Evolutionary conservation across 2,113 vertebrate genomes (phyloP).

Genomic region (Rhabdornis inornatus): DNA sequence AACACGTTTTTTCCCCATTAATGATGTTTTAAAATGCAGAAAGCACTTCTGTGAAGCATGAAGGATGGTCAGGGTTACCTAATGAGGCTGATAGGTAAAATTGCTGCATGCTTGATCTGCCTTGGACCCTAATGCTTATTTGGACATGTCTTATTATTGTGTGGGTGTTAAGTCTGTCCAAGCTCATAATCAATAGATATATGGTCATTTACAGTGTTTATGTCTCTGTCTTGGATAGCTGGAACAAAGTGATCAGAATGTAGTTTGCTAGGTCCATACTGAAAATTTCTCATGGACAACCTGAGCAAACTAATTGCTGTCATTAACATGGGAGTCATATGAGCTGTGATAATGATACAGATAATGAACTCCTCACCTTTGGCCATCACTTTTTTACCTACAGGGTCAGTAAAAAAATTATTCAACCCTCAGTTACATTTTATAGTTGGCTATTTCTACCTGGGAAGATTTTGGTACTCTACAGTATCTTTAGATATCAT

Average conservation of each 20-base stretch:
- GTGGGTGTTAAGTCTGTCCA: conserved; percentile 28
- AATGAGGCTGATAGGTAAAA: conserved; percentile 45
- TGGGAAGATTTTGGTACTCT: neutral
- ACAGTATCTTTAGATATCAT: neutral
- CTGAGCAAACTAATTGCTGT: conserved; percentile 33
- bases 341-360: conserved; percentile 4
- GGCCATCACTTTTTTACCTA: neutral
- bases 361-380: conserved; percentile 9
- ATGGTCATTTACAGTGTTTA: neutral
- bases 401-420: neutral
- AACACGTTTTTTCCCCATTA: conserved; percentile 47
- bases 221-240: conserved; percentile 6
- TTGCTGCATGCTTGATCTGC: conserved; percentile 31
- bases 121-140: conserved; percentile 44
- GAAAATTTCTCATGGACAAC: conserved; percentile 15
- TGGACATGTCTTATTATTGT: conserved; percentile 27
- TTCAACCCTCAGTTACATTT: neutral
- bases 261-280: neutral
- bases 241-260: conserved; percentile 7
- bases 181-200: conserved; percentile 28
- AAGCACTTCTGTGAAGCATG: conserved; percentile 10
- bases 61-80: conserved; percentile 30
- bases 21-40: conserved; percentile 40
- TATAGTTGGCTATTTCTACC: neutral
- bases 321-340: conserved; percentile 10